Base-by-base conservation (phyloP, 2,113 vertebrate species). In the Zosterops japonicus region DNA sequence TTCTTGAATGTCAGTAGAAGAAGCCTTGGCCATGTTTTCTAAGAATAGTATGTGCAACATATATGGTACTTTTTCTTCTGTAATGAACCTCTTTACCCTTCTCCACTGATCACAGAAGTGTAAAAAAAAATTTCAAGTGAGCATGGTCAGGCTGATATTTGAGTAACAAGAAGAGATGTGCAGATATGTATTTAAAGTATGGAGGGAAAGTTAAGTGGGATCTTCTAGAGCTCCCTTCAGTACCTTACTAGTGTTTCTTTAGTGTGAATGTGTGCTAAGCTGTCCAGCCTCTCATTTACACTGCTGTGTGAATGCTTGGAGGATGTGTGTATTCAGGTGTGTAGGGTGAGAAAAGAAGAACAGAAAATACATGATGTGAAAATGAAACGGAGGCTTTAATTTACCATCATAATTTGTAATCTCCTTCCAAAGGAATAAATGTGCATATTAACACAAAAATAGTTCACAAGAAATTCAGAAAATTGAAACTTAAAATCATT, bases 401-500 rank as follows among this genome's bases (percentile, higher is more conserved):
- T 83, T 70, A 19, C 28, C 69, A 6, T 49, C 15, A 60, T 84
- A 1, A 42, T 83, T 79, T 88, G 11, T 65, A 76, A 89, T 74
- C 59, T 68, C 53, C 47, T 76, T 93, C 67, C 50, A 65, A 85
- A 87, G 11, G 28, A 79, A 55, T 36, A 83, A 82, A 83, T 68
- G 33, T 46, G 23, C 61, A 47, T 28, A 28, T 79, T 84, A 82
- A 59, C 36, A 79, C 31, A 52, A 27, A 72, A 80, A 42, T 27
- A 59, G 29, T 80, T 79, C 75, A 79, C 67, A 80, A 63, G 87
- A 71, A 74, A 52, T 93, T 87, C 63, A 90, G 68, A 95, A 93
- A 85, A 90, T 36, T 92, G 80, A 64, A 90, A 92, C 47, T 81
- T 81, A 91, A 89, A 94, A 83, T 83, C 27, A 49, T 39, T 67